Evolutionary conservation across 2,888 invertebrate genomes (phyloP), one percentile per base, ranked within the genome.

Genomic region (Tiliacea aurago): DNA sequence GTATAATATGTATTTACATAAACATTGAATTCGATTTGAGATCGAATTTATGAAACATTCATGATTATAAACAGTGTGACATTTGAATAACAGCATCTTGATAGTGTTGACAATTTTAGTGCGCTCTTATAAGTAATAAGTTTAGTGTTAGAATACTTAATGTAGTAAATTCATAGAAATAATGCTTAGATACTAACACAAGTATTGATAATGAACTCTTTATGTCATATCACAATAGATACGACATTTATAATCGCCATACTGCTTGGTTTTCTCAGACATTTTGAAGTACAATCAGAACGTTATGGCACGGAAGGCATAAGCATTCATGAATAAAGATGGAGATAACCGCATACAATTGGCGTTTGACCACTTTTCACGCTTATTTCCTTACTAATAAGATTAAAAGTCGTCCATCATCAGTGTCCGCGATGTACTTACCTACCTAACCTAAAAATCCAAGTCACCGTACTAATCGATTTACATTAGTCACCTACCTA

Each of bases 21-120:
- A 86, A 86, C 84, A 84, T 87, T 77, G 71, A 72, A 83, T 73
- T 76, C 80, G 70, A 85, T 87, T 86, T 87, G 85, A 80, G 85
- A 84, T 76, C 63, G 82, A 77, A 76, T 83, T 80, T 83, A 86
- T 82, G 78, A 75, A 84, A 84, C 77, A 75, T 74, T 76, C 70
- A 77, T 67, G 76, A 72, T 75, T 77, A 81, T 81, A 84, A 64
- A 76, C 68, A 33, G 55, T n/a, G 43, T 4, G 2, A 13, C 23
- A 70, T 84, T 81, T 70, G 69, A 81, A 84, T 73, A 81, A 82
- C 66, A 76, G 51, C 33, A 70, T 63, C 72, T 58, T 61, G 68
- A 64, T 75, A 70, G 62, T 71, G 55, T 73, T 61, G 55, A 83
- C 70, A 68, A 71, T 73, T 85, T 75, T 73, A 72, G 62, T 77